A percentile compares a stretch with the other conserved stretches of the same genome.
Evolutionary conservation across 2,888 invertebrate genomes (phyloP).

Genomic region (Coenonympha arcania): DNA sequence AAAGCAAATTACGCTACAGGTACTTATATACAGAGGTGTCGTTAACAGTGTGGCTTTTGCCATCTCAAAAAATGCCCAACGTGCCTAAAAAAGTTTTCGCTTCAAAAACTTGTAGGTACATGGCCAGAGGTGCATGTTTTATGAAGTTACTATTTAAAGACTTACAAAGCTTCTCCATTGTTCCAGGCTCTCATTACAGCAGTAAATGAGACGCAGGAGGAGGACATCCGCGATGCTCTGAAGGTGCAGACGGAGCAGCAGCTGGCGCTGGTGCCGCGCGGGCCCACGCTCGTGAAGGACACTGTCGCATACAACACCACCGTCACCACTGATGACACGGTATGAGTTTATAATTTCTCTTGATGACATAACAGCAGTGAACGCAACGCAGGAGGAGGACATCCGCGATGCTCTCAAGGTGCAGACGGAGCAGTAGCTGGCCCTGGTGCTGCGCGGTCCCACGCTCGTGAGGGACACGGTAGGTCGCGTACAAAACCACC

Average conservation of each 20-base stretch:
- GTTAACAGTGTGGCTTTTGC: too few relatives aligned
- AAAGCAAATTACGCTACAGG: too few relatives aligned
- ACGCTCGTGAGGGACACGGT: conserved; percentile 82
- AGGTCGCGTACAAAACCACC: conserved; percentile 83
- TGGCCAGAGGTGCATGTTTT: too few relatives aligned
- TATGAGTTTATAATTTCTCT: conserved; percentile 38
- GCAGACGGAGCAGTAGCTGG: conserved; percentile 75
- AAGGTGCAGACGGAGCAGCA: conserved; percentile 76
- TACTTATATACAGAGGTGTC: too few relatives aligned
- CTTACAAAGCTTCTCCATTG: conserved; percentile 33
- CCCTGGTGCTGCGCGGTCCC: conserved; percentile 79
- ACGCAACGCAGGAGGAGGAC: conserved; percentile 74
- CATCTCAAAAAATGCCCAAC: too few relatives aligned
- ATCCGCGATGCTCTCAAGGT: conserved; percentile 80
- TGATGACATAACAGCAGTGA: conserved; percentile 83
- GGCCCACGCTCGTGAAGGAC: conserved; percentile 83
- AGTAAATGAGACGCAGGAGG: conserved; percentile 70
- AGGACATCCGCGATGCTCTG: conserved; percentile 82
- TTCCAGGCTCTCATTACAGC: conserved; percentile 84
- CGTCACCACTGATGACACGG: conserved; percentile 88
- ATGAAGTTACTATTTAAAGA: too few relatives aligned
- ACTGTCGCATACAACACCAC: conserved; percentile 84
- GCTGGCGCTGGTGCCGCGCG: conserved; percentile 77
- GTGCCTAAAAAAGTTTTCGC: too few relatives aligned
- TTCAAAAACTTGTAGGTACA: too few relatives aligned